A percentile compares a stretch with the other conserved stretches of the same genome.
These are phyloP conservation scores for Larimichthys polyactis DNA, from an alignment of 2,113 vertebrate species.

Conservation along the genomic window DNA sequence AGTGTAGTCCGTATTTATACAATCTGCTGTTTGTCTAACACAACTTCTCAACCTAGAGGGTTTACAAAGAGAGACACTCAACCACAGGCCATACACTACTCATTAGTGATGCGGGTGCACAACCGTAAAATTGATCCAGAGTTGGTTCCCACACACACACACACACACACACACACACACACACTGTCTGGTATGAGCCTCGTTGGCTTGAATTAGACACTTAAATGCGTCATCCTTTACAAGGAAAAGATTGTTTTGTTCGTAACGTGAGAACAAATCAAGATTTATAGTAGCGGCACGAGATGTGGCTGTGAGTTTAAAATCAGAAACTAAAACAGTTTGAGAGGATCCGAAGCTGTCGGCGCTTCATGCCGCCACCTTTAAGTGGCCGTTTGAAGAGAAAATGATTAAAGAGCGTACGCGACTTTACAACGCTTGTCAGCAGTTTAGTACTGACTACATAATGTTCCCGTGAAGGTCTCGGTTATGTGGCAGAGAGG, in stretches of 20 bases:
- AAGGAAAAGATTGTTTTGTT: neutral
- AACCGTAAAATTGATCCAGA: constrained; percentile 38
- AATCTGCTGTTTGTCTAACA: constrained; percentile 13
- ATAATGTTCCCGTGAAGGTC: constrained; percentile 32
- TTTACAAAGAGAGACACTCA: constrained; percentile 11
- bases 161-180: constrained; percentile 20
- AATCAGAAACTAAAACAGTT: neutral
- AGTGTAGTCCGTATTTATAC: neutral
- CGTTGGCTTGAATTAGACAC: constrained; percentile 1
- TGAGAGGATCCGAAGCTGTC: neutral
- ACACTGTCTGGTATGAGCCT: neutral
- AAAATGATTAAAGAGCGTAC: neutral
- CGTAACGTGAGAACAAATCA: neutral
- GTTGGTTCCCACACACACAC: constrained; percentile 26
- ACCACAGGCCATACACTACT: constrained; percentile 37
- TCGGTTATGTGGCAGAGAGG: neutral
- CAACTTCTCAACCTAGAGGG: neutral
- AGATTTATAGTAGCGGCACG: neutral
- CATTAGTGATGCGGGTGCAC: constrained; percentile 45
- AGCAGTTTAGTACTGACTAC: constrained; percentile 12
- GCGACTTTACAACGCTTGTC: neutral
- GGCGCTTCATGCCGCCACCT: constrained; percentile 12
- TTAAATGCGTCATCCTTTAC: neutral
- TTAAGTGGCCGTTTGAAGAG: constrained; percentile 3
- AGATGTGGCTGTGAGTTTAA: neutral